phyloP scores from a whole-genome alignment of 2,797 vertebrate genomes.

The Aselliscus stoliczkanus region DNA sequence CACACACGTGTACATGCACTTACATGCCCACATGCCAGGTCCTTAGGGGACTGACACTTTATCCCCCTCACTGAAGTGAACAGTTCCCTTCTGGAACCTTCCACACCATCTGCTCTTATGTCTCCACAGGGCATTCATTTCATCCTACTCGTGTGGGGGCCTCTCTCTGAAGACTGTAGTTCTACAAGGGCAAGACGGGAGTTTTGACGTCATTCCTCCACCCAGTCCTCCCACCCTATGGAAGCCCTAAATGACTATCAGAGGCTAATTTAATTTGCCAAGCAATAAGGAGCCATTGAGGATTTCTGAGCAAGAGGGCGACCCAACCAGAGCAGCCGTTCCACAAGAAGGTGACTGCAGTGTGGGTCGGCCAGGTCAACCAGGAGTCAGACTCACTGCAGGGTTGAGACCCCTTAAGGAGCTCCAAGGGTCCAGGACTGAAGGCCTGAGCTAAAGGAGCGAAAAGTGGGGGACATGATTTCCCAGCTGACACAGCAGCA shows the following conservation, averaged over 20 bases:
- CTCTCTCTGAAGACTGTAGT: not conserved
- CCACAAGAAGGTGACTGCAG: not conserved
- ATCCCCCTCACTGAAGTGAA: not conserved
- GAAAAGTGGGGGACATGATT: too few species aligned
- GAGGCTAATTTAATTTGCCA: not conserved
- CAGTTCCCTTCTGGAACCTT: not conserved
- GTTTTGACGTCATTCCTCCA: not conserved
- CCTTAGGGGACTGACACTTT: not conserved
- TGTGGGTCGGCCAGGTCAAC: not conserved
- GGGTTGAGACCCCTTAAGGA: not conserved
- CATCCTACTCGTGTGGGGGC: not conserved
- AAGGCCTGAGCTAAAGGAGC: not conserved
- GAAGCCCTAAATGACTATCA: not conserved
- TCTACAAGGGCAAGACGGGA: not conserved
- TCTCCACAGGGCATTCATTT: not conserved
- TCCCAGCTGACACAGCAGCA: not conserved
- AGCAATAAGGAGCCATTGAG: not conserved
- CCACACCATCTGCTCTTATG: not conserved
- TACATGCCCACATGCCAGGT: not conserved
- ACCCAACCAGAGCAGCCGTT: not conserved
- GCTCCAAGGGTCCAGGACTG: not conserved
- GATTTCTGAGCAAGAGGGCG: not conserved
- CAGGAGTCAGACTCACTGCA: not conserved
- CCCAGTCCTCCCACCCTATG: not conserved
- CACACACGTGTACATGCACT: not conserved